Base-by-base conservation (phyloP, 2,888 invertebrate genomes). In the Drosophila helvetica region DNA sequence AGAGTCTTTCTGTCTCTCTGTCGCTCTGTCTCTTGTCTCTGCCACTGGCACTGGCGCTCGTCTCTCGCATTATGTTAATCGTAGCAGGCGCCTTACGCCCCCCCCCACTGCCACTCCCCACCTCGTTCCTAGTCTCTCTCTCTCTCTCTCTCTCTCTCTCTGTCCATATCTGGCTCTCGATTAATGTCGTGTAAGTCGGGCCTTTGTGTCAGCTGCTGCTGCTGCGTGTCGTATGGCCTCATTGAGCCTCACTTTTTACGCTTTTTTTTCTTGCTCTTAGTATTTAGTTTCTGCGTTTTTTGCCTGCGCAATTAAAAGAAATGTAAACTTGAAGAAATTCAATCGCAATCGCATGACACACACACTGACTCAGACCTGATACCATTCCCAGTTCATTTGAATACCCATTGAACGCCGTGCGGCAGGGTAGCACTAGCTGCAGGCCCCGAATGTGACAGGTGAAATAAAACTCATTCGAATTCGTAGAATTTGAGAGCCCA, bases 291-390 rank as follows among this genome's bases (percentile, higher is more conserved):
- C 58, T 69, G 70, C 70, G 61, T 19, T 45, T 47, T 42, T 74
- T 76, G 58, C 87, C 85, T 82, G 82, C 82, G 84, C 88, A 84
- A 77, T 84, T 86, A 69, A 78, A 86, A 77, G 69, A 86, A 86
- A 78, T 72, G 78, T 42, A 83, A 86, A 75, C 70, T 78, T 68
- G 69, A 74, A 74, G 83, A 85, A 78, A 87, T 65, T 81, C 64
- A 83, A 87, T 85, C 88, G 85, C 70, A 74, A 54, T 66, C 54
- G 50, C 54, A 65, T 43, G 74, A 74, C 66, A 74, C 69, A 86
- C 75, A 77, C 70, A 57, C 51, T 64, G 58, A 56, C 65, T 19
- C 46, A 66, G 50, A 33, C 62, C 74, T 79, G 81, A 73, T 70
- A 76, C 25, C 50, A 47, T 51, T 78, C 53, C 10, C 65, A 53